Conservation (phyloP, 2,888 invertebrate species). For the Gryllus longicercus region DNA sequence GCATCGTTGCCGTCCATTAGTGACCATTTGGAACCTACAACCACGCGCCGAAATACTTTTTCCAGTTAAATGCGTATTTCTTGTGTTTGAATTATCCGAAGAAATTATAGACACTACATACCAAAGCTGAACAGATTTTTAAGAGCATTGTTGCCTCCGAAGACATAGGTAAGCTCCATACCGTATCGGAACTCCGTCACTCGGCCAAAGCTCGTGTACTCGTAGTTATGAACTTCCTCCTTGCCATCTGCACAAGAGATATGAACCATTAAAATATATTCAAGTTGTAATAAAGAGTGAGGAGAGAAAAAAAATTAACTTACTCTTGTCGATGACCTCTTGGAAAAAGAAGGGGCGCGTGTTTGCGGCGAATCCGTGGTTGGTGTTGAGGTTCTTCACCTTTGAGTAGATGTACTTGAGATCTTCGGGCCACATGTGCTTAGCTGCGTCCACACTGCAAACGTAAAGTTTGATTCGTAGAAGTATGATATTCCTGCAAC, state of each 20-base stretch:
- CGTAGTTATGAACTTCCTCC: slow-evolving; percentile 49
- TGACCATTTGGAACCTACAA: slow-evolving; percentile 60
- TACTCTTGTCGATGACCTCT: slow-evolving; percentile 64
- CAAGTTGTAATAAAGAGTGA: too few species aligned
- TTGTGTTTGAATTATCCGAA: too few species aligned
- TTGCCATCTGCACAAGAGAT: slow-evolving; percentile 39
- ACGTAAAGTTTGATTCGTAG: too few species aligned
- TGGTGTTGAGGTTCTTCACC: slow-evolving; percentile 59
- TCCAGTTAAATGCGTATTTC: too few species aligned
- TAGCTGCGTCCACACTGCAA: slow-evolving; percentile 68
- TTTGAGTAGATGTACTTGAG: slow-evolving; percentile 61
- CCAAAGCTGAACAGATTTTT: slow-evolving; percentile 62
- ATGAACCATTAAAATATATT: too few species aligned
- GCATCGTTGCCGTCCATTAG: slow-evolving; percentile 60
- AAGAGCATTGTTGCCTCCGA: slow-evolving; percentile 59
- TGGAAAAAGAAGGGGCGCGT: slow-evolving; percentile 68
- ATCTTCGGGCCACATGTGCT: slow-evolving; percentile 76
- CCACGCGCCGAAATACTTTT: too few species aligned
- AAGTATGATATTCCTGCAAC: slow-evolving; percentile 57
- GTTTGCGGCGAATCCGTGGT: slow-evolving; percentile 61
- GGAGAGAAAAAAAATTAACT: too few species aligned
- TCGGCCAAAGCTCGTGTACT: slow-evolving; percentile 50
- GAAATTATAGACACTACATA: slow-evolving; percentile 26
- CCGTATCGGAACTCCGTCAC: slow-evolving; percentile 77
- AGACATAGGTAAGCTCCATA: slow-evolving; percentile 54